Evolutionary conservation across 2,888 invertebrate genomes (phyloP).

Genomic region (Sepiola atlantica): DNA sequence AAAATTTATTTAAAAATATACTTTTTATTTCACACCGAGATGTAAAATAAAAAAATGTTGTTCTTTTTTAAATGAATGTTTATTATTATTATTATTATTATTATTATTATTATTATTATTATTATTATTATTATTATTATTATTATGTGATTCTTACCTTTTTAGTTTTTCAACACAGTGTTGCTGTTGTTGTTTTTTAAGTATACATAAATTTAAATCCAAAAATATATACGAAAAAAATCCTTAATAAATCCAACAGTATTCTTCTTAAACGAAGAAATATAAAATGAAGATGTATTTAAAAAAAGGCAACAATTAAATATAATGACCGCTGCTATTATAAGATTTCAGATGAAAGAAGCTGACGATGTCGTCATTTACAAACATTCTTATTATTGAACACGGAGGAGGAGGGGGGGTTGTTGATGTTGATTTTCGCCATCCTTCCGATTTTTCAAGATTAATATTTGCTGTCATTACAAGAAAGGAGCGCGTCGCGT

Average conservation of each 20-base stretch:
- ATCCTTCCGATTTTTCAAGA: no score
- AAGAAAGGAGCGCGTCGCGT: no score
- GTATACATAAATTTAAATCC: not conserved
- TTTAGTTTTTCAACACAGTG: no score
- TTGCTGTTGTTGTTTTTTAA: not conserved
- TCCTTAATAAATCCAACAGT: not conserved
- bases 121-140: no score
- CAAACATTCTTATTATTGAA: not conserved
- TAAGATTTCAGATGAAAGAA: not conserved
- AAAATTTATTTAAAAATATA: not conserved
- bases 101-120: no score
- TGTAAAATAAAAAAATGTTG: not conserved
- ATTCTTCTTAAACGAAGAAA: not conserved
- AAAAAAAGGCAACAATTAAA: not conserved
- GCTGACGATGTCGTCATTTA: not conserved
- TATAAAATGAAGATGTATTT: not conserved
- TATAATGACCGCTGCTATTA: not conserved
- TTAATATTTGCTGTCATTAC: no score
- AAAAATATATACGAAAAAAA: not conserved
- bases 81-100: no score
- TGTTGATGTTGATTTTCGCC: not conserved
- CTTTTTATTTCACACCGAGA: not conserved
- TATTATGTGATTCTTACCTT: no score
- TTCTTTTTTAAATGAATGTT: no score
- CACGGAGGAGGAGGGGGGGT: not conserved